A percentile compares a stretch with the other conserved stretches of the same genome.
Conservation (phyloP, 1,140 invertebrate genomes). For the Aphis gossypii region DNA sequence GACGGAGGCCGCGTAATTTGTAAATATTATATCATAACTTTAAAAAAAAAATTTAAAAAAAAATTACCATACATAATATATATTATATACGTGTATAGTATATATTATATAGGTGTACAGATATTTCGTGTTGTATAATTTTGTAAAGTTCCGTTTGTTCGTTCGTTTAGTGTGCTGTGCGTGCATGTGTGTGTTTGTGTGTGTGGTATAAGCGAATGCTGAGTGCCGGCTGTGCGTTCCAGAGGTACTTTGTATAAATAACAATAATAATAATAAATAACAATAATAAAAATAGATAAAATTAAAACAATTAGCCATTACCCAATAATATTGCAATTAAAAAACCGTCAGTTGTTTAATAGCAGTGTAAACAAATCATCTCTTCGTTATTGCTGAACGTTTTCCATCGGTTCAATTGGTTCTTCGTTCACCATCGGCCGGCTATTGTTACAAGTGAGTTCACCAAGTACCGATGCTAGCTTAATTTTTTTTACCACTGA, state of each 20-base stretch:
- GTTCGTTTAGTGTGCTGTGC: constrained; percentile 26
- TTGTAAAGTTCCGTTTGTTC: constrained; percentile 36
- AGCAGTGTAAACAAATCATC: constrained; percentile 2
- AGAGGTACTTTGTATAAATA: neutral
- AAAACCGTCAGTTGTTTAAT: neutral
- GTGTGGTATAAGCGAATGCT: constrained; percentile 4
- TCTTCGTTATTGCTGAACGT: neutral
- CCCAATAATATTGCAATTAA: neutral
- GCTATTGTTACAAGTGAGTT: constrained; percentile 19
- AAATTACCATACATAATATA: neutral
- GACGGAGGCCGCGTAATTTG: constrained; percentile 56
- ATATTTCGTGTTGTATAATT: constrained; percentile 48
- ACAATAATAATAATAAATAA: constrained; percentile 17
- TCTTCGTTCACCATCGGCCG: constrained; percentile 32
- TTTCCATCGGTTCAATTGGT: constrained; percentile 19
- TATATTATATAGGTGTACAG: constrained; percentile 11
- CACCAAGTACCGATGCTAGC: neutral
- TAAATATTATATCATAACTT: constrained; percentile 49
- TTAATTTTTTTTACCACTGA: neutral
- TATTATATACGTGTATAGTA: neutral
- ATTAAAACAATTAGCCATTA: neutral
- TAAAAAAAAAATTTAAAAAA: constrained; percentile 32
- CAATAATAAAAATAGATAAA: neutral
- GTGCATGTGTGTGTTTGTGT: neutral
- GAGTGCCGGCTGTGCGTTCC: constrained; percentile 36